Evolutionary conservation across 2,888 invertebrate species (phyloP), one percentile per base, ranked within the genome.

Genomic region (Lydus trimaculatus): DNA sequence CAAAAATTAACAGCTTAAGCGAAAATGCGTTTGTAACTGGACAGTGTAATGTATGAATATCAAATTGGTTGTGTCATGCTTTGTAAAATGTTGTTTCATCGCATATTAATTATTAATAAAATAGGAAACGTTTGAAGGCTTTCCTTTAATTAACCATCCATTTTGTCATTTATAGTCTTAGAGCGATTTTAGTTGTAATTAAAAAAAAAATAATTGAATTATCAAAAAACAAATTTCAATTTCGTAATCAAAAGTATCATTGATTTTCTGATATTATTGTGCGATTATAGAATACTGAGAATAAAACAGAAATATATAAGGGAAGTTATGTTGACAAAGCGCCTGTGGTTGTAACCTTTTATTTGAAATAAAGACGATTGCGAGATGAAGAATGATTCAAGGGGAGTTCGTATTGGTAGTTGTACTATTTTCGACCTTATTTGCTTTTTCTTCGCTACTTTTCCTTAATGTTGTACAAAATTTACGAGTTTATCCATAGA

Each of bases 261-360:
- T 3, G 20, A 48, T 48, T 17, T 20, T 9, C 9, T 20, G 20
- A 48, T 20, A 17, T 31, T 66, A 56, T 65, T 66, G 5, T 9
- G 64, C 58, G 33, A 61, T 66, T 66, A 66, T 48, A 63, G 64
- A 62, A 65, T 67, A 67, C 65, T 70, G 70, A 58, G 63, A 70
- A 70, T 66, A 64, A 69, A 65, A 63, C 28, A 64, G 58, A 65
- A 61, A 65, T 63, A 69, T 58, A 58, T 33, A 23, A 52, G 33
- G 36, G 63, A 63, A 52, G 61, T 63, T 31, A 13, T 70, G 66
- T 66, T 70, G 70, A 64, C 66, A 66, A 70, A 70, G 61, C 58
- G 70, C 70, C 48, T 63, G 36, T 43, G 66, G 69, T 62, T 17
- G 58, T 31, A 66, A 48, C 43, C 33, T 64, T 66, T 67, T 69